Conservation (phyloP, 2,888 invertebrate species). For the Agapostemon virescens region DNA sequence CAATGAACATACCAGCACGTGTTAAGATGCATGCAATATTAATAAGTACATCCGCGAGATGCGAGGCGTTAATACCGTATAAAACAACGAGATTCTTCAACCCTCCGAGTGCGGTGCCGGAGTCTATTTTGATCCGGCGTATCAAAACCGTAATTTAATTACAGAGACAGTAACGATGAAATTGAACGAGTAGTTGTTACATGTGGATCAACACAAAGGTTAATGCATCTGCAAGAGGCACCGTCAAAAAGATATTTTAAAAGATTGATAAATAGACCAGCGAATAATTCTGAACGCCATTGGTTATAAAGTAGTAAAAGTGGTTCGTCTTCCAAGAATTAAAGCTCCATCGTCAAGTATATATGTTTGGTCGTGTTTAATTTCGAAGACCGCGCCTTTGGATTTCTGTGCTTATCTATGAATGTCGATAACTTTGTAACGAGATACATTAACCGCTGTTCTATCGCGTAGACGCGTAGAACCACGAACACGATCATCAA, state of each 20-base stretch:
- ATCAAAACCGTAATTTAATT: too few species aligned
- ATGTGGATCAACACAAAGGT: too few species aligned
- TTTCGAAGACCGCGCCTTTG: conserved; percentile 33
- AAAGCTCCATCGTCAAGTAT: background rate
- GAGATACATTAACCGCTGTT: conserved; percentile 19
- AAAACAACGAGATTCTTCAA: background rate
- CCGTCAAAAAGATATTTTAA: too few species aligned
- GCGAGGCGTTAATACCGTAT: background rate
- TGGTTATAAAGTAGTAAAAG: too few species aligned
- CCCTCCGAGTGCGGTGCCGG: too few species aligned
- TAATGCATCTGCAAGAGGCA: too few species aligned
- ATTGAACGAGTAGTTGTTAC: too few species aligned
- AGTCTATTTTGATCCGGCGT: too few species aligned
- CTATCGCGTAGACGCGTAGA: background rate
- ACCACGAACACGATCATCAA: background rate
- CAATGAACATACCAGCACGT: background rate
- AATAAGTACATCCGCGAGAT: background rate
- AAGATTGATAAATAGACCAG: too few species aligned
- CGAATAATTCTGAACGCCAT: too few species aligned
- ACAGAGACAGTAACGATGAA: too few species aligned
- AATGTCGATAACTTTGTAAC: conserved; percentile 32
- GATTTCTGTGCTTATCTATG: conserved; percentile 27
- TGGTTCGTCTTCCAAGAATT: too few species aligned
- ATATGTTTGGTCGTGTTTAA: conserved; percentile 25
- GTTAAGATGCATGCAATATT: background rate